phyloP scores from a whole-genome alignment of 2,113 vertebrate genomes.

The Rissa tridactyla region DNA sequence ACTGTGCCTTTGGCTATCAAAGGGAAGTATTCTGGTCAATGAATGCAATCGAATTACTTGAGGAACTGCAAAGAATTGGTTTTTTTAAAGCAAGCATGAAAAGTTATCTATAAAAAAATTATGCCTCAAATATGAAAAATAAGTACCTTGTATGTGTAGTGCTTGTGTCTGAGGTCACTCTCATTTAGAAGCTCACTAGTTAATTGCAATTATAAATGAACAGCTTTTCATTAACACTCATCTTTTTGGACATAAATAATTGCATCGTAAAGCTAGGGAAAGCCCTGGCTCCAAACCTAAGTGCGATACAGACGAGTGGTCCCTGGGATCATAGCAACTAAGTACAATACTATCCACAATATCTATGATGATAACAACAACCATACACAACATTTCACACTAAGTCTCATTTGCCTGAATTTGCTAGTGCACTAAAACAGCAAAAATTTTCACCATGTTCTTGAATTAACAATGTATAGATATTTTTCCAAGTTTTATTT shows the following conservation, averaged over 20 bases:
- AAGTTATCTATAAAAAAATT: not conserved
- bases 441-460: not conserved
- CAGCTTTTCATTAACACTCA: not conserved
- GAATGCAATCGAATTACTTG: not conserved
- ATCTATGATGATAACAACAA: not conserved
- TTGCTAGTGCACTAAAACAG: not conserved
- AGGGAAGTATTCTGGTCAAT: not conserved
- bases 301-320: not conserved
- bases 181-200: not conserved
- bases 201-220: not conserved
- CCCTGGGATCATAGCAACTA: not conserved
- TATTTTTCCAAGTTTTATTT: not conserved
- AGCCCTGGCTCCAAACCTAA: not conserved
- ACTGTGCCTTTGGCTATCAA: not conserved
- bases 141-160: not conserved
- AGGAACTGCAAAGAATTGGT: not conserved
- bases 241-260: not conserved
- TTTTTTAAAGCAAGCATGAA: not conserved
- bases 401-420: not conserved
- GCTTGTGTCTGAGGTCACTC: not conserved
- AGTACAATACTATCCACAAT: not conserved
- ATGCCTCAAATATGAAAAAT: not conserved
- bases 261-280: not conserved
- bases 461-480: not conserved
- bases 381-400: not conserved